Evolutionary conservation across 2,888 invertebrate genomes (phyloP).

Genomic region (Pseudococcus jackbeardsleyi): DNA sequence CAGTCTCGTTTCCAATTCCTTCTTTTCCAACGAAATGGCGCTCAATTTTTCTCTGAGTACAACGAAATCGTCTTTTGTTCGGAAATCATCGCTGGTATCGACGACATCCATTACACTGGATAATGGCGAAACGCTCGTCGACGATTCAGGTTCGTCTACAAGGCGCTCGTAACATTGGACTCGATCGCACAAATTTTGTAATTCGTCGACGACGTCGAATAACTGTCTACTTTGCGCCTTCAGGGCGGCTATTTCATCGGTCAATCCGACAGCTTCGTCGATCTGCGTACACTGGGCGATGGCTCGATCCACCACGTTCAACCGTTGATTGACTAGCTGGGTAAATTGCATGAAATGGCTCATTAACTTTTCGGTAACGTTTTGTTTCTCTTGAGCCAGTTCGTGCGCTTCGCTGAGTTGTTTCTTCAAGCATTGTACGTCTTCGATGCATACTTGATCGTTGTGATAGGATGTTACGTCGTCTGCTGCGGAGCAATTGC

Average conservation of each 20-base stretch:
- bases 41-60: slow-evolving; percentile 46
- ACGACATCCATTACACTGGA: neutral
- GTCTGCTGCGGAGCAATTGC: slow-evolving; percentile 11
- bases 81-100: neutral
- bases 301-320: slow-evolving; percentile 37
- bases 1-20: slow-evolving; percentile 76
- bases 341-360: slow-evolving; percentile 53
- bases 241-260: slow-evolving; percentile 31
- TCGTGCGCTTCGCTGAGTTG: slow-evolving; percentile 63
- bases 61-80: no score
- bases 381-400: slow-evolving; percentile 59
- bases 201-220: slow-evolving; percentile 49
- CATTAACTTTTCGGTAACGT: slow-evolving; percentile 43
- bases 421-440: slow-evolving; percentile 60
- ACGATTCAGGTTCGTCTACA: neutral
- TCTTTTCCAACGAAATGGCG: slow-evolving; percentile 73
- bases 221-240: slow-evolving; percentile 45
- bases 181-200: slow-evolving; percentile 29
- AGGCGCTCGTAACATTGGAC: neutral
- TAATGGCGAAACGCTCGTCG: neutral
- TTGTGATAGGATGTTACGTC: slow-evolving; percentile 23
- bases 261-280: neutral
- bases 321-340: slow-evolving; percentile 20
- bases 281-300: neutral
- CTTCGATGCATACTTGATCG: slow-evolving; percentile 57